Percentiles rank a stretch among this genome's conserved stretches.
Evolutionary conservation across 2,888 invertebrate species (phyloP).

Genomic region (Timema podura): DNA sequence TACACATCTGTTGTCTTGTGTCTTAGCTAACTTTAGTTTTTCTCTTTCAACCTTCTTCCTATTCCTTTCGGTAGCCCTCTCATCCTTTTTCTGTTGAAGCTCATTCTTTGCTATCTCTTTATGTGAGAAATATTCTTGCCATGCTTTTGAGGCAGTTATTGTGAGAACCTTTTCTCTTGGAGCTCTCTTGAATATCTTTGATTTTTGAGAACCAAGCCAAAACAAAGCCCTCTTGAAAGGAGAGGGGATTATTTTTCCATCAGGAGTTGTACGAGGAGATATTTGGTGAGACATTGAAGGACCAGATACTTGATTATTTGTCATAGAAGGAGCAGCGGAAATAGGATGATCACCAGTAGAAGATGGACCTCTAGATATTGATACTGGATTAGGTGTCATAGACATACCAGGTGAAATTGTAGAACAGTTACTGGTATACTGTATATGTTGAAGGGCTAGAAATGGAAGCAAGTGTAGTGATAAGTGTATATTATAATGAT

Average conservation of each 20-base stretch:
- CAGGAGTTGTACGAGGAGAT: not conserved
- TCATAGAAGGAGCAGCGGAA: not conserved
- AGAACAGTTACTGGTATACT: not conserved
- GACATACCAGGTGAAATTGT: not conserved
- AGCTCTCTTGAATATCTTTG: not conserved
- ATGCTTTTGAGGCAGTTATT: not conserved
- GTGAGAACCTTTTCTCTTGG: not conserved
- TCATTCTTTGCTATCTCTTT: not conserved
- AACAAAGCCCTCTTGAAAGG: constrained; percentile 4
- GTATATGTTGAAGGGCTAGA: not conserved
- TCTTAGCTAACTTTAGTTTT: not conserved
- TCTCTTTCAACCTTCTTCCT: constrained; percentile 9
- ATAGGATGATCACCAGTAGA: not conserved
- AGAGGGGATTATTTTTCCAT: constrained; percentile 5
- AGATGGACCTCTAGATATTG: not conserved
- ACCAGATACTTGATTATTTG: not conserved
- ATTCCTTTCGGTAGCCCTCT: not conserved
- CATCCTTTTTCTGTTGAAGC: not conserved
- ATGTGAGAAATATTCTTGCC: not conserved
- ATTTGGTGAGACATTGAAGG: not conserved
- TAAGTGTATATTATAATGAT: too few species aligned
- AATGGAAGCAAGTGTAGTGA: not conserved
- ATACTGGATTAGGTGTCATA: not conserved
- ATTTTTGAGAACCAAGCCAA: constrained; percentile 11
- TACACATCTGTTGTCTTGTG: too few species aligned